Conservation (phyloP, 2,888 invertebrate genomes). For the Drosophila subsilvestris region DNA sequence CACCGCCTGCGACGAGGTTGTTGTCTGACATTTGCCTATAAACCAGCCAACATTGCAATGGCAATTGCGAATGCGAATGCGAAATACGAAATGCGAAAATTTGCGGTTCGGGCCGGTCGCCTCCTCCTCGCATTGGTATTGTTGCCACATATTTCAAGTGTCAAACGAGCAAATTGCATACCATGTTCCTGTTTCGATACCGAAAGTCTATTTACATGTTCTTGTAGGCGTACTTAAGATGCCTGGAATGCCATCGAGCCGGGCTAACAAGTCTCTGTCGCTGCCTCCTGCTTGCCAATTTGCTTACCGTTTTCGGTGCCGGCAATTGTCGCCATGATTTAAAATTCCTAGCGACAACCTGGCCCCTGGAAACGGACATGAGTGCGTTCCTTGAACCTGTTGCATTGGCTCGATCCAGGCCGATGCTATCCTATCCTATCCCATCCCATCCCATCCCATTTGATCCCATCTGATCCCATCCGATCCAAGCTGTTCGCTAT, state of each 20-base stretch:
- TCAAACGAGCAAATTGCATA: slow-evolving; percentile 83
- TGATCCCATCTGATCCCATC: background rate
- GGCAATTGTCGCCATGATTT: slow-evolving; percentile 82
- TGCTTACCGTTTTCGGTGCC: slow-evolving; percentile 69
- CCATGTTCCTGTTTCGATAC: slow-evolving; percentile 78
- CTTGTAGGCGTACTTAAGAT: slow-evolving; percentile 83
- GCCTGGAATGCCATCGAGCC: slow-evolving; percentile 75
- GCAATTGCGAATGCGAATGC: slow-evolving; percentile 48
- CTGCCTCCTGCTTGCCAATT: slow-evolving; percentile 58
- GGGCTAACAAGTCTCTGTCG: slow-evolving; percentile 55
- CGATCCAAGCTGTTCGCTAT: slow-evolving; percentile 50
- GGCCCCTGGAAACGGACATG: too few relatives aligned
- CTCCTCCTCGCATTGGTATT: slow-evolving; percentile 50
- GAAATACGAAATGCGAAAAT: slow-evolving; percentile 35
- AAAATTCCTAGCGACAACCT: slow-evolving; percentile 52
- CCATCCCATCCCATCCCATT: too few relatives aligned
- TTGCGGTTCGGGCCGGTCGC: slow-evolving; percentile 28
- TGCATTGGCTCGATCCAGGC: slow-evolving; percentile 19
- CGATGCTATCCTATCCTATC: background rate
- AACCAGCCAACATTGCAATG: slow-evolving; percentile 55
- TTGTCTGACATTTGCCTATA: slow-evolving; percentile 71
- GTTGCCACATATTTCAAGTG: slow-evolving; percentile 82
- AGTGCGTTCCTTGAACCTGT: slow-evolving; percentile 52
- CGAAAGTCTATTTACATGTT: slow-evolving; percentile 82
- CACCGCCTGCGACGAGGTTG: slow-evolving; percentile 64